Base-by-base conservation (phyloP, 2,113 vertebrate genomes). In the Diadophis punctatus region DNA sequence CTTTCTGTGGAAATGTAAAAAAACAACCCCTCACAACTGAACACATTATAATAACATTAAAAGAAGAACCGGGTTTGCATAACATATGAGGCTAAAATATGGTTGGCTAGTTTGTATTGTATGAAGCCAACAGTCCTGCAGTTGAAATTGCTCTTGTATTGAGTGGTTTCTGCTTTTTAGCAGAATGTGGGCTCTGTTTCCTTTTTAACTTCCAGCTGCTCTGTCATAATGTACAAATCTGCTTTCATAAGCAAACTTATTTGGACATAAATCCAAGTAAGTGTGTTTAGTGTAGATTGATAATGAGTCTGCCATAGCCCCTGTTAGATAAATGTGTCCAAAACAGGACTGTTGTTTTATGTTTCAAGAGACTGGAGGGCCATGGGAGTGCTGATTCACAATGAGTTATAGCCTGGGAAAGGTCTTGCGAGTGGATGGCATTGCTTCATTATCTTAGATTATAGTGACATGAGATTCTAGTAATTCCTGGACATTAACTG, bases 371-470 rank as follows among this genome's bases (percentile, higher is more conserved):
- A 18, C 7, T 27, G 55, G 56, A 49, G 27, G 80, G 80, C 23
- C 23, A 58, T 43, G 30, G 85, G 48, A 80, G 51, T 87, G 49
- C 60, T 88, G 16, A 43, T 80, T 87, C 63, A 49, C 43, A 30
- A 34, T 74, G 27, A 56, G 7, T 43, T 87, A 14, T 93, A 85
- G 88, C 51, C 53, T 74, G 88, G 84, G 90, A 93, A 80, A 87
- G 34, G 53, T 86, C 49, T 91, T 93, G 30, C 30, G 27, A 56
- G 25, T 74, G 49, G 85, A 90, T 91, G 27, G n/a, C 74, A 87
- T 27, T 80, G 91, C 48, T 92, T 87, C 90, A 85, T 92, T 90
- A 92, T 60, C 63, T 91, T 89, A 58, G 43, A 93, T 93, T 93
- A 91, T 88, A 88, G 85, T 91, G 93, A 91, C 86, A 88, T 85